These are phyloP conservation scores for Noturus placidus DNA, from an alignment of 2,113 vertebrate genomes.

Conservation along the genomic window DNA sequence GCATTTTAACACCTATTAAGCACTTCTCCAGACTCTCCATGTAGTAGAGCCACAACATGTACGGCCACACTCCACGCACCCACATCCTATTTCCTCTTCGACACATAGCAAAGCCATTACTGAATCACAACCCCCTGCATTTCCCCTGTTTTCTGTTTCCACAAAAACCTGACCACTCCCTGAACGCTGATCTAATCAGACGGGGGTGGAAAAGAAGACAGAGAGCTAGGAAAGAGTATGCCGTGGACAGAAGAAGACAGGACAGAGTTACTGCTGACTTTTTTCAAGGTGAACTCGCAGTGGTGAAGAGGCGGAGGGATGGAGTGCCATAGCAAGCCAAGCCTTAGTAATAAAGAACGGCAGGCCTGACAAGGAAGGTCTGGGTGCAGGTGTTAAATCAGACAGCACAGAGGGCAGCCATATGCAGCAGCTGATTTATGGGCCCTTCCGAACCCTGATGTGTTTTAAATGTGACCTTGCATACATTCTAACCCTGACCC, in stretches of 20 bases:
- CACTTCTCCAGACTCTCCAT: conserved; percentile 9
- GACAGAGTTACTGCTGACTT: conserved; percentile 57
- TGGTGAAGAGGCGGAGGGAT: conserved; percentile 20
- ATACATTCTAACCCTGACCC: conserved; percentile 61
- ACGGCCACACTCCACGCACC: neutral
- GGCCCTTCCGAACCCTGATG: conserved; percentile 53
- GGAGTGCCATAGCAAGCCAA: conserved; percentile 40
- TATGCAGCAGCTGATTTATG: conserved; percentile 59
- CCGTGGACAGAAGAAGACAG: conserved; percentile 30
- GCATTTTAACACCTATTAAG: conserved; percentile 12
- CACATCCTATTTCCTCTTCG: conserved; percentile 29
- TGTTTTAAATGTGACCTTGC: conserved; percentile 65
- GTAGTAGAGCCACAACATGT: conserved; percentile 5
- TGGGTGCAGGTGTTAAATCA: conserved; percentile 65
- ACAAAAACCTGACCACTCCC: conserved; percentile 48
- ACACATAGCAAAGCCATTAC: conserved; percentile 43
- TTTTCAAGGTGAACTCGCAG: conserved; percentile 62
- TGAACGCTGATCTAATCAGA: conserved; percentile 44
- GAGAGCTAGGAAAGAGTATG: neutral
- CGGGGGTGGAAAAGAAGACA: conserved; percentile 33
- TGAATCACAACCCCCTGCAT: conserved; percentile 33
- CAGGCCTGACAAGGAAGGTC: conserved; percentile 63
- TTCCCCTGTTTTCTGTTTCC: conserved; percentile 32
- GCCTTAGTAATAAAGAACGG: conserved; percentile 58
- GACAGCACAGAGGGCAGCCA: conserved; percentile 57